These are phyloP conservation scores for Buteo buteo DNA, from an alignment of 2,113 vertebrate genomes.

Conservation along the genomic window DNA sequence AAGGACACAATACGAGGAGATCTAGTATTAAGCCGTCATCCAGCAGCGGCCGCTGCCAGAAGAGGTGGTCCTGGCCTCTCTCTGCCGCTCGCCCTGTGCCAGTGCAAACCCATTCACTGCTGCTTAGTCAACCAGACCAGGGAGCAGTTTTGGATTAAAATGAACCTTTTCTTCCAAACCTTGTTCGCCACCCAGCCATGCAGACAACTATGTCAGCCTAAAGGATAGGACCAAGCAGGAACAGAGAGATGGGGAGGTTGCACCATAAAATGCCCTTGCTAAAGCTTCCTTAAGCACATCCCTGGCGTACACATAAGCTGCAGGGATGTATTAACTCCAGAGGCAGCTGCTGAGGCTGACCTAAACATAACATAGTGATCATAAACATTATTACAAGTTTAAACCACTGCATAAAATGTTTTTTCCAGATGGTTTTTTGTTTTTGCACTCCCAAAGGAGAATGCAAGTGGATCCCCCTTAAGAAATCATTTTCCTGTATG, in stretches of 20 bases:
- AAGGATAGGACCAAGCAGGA: background rate
- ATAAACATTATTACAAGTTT: background rate
- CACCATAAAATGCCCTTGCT: background rate
- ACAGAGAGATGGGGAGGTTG: background rate
- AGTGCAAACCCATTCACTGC: accelerated
- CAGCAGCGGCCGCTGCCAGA: accelerated
- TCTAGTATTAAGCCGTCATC: background rate
- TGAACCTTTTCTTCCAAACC: background rate
- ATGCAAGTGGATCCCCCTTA: background rate
- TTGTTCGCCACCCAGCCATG: accelerated
- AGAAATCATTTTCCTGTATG: background rate
- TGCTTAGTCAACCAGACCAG: background rate
- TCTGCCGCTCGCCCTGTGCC: accelerated
- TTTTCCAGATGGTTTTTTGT: background rate
- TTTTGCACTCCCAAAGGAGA: background rate
- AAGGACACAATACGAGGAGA: background rate
- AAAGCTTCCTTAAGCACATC: background rate
- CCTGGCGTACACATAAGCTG: background rate
- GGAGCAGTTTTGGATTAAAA: background rate
- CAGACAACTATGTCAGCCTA: accelerated
- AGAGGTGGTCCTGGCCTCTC: background rate
- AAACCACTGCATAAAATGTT: background rate
- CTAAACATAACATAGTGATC: background rate
- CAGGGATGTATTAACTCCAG: background rate
- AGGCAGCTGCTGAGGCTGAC: background rate